These are phyloP conservation scores for Larimichthys polyactis DNA, from an alignment of 2,113 vertebrate species.

Conservation along the genomic window DNA sequence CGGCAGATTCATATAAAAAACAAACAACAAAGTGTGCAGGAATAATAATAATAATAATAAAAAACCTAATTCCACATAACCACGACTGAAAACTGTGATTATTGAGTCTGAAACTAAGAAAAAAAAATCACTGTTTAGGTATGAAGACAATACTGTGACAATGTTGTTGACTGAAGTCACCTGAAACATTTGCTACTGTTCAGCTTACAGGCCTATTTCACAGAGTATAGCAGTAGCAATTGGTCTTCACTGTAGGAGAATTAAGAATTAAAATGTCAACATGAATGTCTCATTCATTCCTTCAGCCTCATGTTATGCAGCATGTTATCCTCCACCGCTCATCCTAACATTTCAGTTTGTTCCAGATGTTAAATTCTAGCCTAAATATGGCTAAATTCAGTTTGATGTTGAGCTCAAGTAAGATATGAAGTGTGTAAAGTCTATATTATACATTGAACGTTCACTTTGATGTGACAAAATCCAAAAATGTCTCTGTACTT, in stretches of 20 bases:
- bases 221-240: no score
- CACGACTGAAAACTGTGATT: neutral
- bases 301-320: no score
- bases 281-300: no score
- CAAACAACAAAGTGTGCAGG: neutral
- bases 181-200: no score
- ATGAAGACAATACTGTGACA: neutral
- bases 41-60: neutral
- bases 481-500: neutral
- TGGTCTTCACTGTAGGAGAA: no score
- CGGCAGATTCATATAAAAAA: no score
- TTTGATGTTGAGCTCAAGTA: neutral
- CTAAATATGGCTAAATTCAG: neutral
- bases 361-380: no score
- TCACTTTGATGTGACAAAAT: no score
- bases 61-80: neutral
- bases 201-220: no score
- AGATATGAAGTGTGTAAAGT: neutral
- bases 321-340: no score
- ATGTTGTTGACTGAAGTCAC: neutral
- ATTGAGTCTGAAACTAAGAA: neutral
- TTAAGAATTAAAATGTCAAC: no score
- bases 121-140: neutral
- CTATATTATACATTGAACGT: neutral
- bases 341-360: no score